These are phyloP conservation scores for Cephalophus harveyi DNA, from an alignment of 2,113 vertebrate genomes.

Conservation along the genomic window DNA sequence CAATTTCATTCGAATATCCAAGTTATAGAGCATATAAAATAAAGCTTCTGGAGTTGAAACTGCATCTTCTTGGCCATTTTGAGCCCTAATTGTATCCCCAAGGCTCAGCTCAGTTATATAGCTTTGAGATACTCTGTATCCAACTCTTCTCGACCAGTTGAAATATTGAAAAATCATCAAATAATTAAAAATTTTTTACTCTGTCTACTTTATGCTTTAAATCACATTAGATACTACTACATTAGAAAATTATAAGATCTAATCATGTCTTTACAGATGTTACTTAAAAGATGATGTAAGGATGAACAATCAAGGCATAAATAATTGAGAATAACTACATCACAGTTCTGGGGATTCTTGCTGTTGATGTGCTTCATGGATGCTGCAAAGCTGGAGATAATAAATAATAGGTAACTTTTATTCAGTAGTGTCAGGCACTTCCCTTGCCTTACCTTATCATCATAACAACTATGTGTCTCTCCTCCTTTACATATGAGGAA, in stretches of 20 bases:
- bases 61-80: not conserved
- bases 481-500: not conserved
- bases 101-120: not conserved
- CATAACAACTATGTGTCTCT: not conserved
- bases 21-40: not conserved
- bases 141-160: not conserved
- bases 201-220: not conserved
- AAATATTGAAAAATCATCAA: not conserved
- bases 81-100: not conserved
- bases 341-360: not conserved
- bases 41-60: not conserved
- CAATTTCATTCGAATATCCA: not conserved
- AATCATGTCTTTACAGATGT: not conserved
- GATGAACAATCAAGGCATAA: not conserved
- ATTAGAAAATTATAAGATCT: not conserved
- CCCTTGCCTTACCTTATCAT: not conserved
- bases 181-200: not conserved
- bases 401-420: not conserved
- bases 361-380: not conserved
- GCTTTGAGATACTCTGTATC: not conserved
- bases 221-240: not conserved
- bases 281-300: constrained; percentile 8
- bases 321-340: not conserved
- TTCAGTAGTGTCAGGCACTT: not conserved
- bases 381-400: not conserved